A percentile compares a stretch with the other conserved stretches of the same genome.
These are phyloP conservation scores for Nephrotoma guestfalica DNA, from an alignment of 2,888 invertebrate species.

Conservation along the genomic window DNA sequence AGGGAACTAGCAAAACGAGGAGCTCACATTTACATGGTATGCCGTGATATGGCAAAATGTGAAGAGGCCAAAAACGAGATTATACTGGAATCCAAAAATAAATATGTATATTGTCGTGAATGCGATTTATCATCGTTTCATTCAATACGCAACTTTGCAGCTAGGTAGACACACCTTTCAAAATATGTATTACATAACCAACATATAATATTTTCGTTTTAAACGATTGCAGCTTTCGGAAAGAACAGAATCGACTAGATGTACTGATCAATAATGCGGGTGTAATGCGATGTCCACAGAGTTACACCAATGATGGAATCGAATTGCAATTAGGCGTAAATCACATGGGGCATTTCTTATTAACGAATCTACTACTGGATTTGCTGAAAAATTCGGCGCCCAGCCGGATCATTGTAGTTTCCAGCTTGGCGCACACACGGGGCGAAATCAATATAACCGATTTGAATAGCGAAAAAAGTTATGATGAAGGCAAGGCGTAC, in stretches of 20 bases:
- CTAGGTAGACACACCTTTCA: slow-evolving; percentile 26
- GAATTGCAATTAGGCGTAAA: slow-evolving; percentile 54
- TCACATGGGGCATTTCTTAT: slow-evolving; percentile 46
- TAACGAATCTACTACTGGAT: slow-evolving; percentile 44
- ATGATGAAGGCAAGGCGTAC: slow-evolving; percentile 41
- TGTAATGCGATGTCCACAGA: slow-evolving; percentile 47
- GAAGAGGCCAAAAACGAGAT: slow-evolving; percentile 55
- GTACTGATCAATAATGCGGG: slow-evolving; percentile 59
- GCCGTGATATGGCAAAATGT: slow-evolving; percentile 55
- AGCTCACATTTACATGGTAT: slow-evolving; percentile 68
- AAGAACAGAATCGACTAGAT: slow-evolving; percentile 39
- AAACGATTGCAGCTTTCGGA: slow-evolving; percentile 21
- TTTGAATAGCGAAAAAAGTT: slow-evolving; percentile 51
- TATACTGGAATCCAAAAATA: slow-evolving; percentile 57
- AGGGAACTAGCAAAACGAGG: slow-evolving; percentile 49
- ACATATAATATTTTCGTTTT: background rate
- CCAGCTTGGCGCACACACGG: slow-evolving; percentile 40
- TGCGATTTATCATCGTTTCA: slow-evolving; percentile 38
- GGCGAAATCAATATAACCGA: slow-evolving; percentile 39
- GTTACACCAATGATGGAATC: slow-evolving; percentile 46
- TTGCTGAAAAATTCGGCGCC: slow-evolving; percentile 38
- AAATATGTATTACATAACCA: background rate
- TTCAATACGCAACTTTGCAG: slow-evolving; percentile 44
- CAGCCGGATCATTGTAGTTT: slow-evolving; percentile 44
- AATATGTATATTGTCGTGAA: slow-evolving; percentile 46